Base-by-base conservation (phyloP, 2,888 invertebrate species). In the Leptopilina drosophilae region DNA sequence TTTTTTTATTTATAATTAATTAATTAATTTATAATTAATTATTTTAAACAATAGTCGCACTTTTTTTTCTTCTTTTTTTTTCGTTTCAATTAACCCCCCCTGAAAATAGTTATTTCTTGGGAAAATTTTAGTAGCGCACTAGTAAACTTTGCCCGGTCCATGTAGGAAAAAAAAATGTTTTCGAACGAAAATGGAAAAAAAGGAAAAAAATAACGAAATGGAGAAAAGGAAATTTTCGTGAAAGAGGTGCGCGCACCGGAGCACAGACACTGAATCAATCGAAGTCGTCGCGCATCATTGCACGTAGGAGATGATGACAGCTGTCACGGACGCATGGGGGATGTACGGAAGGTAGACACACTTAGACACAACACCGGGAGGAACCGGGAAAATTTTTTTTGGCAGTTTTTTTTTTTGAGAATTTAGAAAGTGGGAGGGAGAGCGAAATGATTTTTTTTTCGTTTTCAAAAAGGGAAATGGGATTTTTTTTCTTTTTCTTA, bases 221-320 rank as follows among this genome's bases (percentile, higher is more conserved):
- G 64, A 14, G 11, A 3, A 8, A 14, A 33, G n/a, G 33, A 11
- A 73, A 56, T 56, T 53, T 49, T 15, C 56, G 73, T 56, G 73
- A 56, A 14, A 73, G 53, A 56, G n/a, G 26, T 33, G 26, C 14
- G 73, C 73, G 73, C 73, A 73, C 73, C 56, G 73, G 73, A 73
- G n/a, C 73, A 73, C 73, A 73, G 56, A 33, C 73, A 73, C 73
- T 53, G 73, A 56, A n/a, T 56, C 56, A 73, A 73, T 56, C 53
- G 56, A 56, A 56, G 33, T 56, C 33, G 33, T 56, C 33, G 73
- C 73, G 73, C 73, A 73, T 73, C 56, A 56, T 73, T 9, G 73
- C 73, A 33, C 73, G n/a, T 33, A 11, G 11, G 11, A 49, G 49
- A 73, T 73, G 49, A 73, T 73, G 73, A 73, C 56, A 73, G 56